Base-by-base conservation (phyloP, 2,888 invertebrate genomes). In the Hyalella azteca region DNA sequence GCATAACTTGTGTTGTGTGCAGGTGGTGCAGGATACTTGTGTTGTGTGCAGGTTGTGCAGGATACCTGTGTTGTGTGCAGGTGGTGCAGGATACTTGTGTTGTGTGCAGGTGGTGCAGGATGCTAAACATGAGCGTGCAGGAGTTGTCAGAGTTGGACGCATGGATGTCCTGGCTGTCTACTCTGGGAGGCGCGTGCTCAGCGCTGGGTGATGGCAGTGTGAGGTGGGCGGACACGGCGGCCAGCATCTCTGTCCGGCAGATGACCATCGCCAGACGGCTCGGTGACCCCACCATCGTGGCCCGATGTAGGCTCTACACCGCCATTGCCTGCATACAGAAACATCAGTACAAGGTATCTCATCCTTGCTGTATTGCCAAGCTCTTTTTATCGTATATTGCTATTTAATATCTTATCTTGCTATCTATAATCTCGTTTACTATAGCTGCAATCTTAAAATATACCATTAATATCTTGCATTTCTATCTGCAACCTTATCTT, bases 141-240 rank as follows among this genome's bases (percentile, higher is more conserved):
- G 82, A 85, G 60, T 40, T 82, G 13, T 78, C 78, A 29, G 77
- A 83, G 39, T 76, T 85, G 40, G 83, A 83, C 26, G 75, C 78
- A 3, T 32, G 66, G 19, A 82, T 85, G 82, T 85, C 85, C 26
- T 97, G 97, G 96, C 89, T 98, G 36, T 98, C 97, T 29, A 98
- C 98, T 0, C 90, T 98, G 22, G 98, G 98, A 2, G 98, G 98
- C 73, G 98, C 96, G 1, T 98, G 95, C 88, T 98, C 98, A 2
- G 95, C 97, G 0, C 90, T 98, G 78, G 98, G 98, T 1, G 97
- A 98, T 75, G 79, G 81, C 26, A 60, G 66, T 48, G 26, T 29
- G 0, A 22, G 49, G 3, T 85, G 82, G 80, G 84, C 97, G 19
- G 91, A 93, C 86, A 93, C 93, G 86, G 98, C 98, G 41, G 96